Percentiles rank a stretch among this genome's conserved stretches.
These are phyloP conservation scores for Cryptophagus acutangulus DNA, from an alignment of 2,888 invertebrate genomes.

Conservation along the genomic window DNA sequence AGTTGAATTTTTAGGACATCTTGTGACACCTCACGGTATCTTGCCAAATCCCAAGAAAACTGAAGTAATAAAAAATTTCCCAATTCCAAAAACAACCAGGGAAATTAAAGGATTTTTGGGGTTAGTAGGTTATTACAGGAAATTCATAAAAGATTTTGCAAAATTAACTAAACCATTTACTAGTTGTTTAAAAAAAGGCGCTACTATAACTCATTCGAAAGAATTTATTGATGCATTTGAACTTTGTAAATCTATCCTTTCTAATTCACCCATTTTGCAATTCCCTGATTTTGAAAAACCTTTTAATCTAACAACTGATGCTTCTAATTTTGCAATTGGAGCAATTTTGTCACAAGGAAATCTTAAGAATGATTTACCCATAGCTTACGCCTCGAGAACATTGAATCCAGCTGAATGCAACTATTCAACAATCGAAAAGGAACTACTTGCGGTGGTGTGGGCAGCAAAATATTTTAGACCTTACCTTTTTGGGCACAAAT, in stretches of 20 bases:
- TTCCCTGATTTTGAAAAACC: constrained; percentile 24
- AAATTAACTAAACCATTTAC: constrained; percentile 19
- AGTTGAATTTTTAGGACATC: constrained; percentile 14
- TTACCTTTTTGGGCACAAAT: constrained; percentile 24
- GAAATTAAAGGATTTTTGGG: constrained; percentile 12
- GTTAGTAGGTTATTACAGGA: constrained; percentile 13
- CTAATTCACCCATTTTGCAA: constrained; percentile 15
- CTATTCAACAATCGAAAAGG: constrained; percentile 25
- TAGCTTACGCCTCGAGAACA: constrained; percentile 26
- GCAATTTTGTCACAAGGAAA: constrained; percentile 23
- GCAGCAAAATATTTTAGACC: constrained; percentile 19
- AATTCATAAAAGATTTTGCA: constrained; percentile 14
- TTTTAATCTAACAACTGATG: constrained; percentile 27
- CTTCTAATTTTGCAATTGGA: constrained; percentile 24
- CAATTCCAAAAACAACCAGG: constrained; percentile 12
- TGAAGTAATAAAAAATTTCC: constrained; percentile 7
- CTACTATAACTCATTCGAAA: constrained; percentile 6
- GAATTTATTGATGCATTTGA: constrained; percentile 12
- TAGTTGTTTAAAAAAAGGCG: constrained; percentile 16
- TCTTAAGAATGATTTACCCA: constrained; percentile 19
- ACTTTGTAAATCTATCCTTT: constrained; percentile 13
- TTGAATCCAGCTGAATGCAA: constrained; percentile 20
- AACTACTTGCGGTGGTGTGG: constrained; percentile 27
- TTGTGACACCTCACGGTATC: constrained; percentile 11
- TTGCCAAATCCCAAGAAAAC: constrained; percentile 12